These are phyloP conservation scores for Furcula furcula DNA, from an alignment of 2,888 invertebrate genomes.

Conservation along the genomic window DNA sequence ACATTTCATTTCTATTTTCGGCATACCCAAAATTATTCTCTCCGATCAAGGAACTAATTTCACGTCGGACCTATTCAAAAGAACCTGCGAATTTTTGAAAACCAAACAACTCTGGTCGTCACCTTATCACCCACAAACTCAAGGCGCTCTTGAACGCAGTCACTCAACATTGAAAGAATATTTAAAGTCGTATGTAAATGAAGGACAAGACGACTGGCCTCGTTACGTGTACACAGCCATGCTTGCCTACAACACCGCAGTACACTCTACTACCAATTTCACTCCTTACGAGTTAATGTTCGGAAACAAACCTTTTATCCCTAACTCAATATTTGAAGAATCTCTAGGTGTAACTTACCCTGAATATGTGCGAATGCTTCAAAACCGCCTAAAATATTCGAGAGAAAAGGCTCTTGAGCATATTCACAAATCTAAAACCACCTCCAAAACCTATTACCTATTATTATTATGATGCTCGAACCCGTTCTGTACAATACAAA, in stretches of 20 bases:
- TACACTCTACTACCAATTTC: constrained; percentile 20
- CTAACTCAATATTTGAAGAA: constrained; percentile 20
- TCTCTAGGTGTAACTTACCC: constrained; percentile 13
- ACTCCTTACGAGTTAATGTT: constrained; percentile 42
- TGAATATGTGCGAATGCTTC: constrained; percentile 14
- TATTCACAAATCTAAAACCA: background rate
- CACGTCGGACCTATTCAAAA: constrained; percentile 5
- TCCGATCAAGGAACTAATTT: constrained; percentile 21
- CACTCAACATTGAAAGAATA: constrained; percentile 30
- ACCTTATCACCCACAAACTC: constrained; percentile 30
- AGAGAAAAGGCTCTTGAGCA: background rate
- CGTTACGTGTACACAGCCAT: constrained; percentile 23
- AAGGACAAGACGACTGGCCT: constrained; percentile 24
- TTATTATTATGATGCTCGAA: background rate
- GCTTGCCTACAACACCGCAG: constrained; percentile 18
- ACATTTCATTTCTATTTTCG: constrained; percentile 21
- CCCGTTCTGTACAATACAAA: background rate
- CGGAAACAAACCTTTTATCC: constrained; percentile 36
- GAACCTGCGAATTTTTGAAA: constrained; percentile 9
- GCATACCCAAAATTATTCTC: constrained; percentile 19
- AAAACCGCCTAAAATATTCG: background rate
- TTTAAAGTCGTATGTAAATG: constrained; percentile 21
- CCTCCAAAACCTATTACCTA: background rate
- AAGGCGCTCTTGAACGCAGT: constrained; percentile 26
- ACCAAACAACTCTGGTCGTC: constrained; percentile 19